Conservation (phyloP, 2,113 vertebrate species). For the Nycticebus coucang region DNA sequence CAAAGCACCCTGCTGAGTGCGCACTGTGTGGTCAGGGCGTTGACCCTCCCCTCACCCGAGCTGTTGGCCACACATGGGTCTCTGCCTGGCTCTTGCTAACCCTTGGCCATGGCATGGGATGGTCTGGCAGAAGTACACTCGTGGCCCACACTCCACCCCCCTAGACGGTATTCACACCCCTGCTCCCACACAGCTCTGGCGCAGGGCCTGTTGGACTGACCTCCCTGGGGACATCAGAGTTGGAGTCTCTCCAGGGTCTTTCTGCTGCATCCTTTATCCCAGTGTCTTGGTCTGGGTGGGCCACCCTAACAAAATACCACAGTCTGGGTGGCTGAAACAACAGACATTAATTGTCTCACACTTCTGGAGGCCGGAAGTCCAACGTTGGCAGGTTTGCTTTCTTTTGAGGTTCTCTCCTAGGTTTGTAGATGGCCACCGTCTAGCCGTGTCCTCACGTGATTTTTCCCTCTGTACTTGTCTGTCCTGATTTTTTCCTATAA, state of each 20-base stretch:
- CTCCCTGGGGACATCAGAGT: background rate
- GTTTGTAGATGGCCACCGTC: background rate
- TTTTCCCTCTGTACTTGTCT: background rate
- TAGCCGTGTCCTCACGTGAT: background rate
- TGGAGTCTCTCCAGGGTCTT: background rate
- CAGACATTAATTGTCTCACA: background rate
- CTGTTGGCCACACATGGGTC: background rate
- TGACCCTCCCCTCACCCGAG: background rate
- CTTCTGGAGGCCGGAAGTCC: background rate
- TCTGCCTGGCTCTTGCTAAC: background rate
- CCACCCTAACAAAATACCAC: background rate
- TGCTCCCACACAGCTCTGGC: background rate
- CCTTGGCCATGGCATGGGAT: background rate
- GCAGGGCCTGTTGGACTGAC: background rate
- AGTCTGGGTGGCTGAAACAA: background rate
- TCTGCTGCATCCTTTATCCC: background rate
- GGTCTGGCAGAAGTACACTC: background rate
- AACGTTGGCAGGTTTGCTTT: background rate
- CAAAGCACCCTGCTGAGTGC: background rate
- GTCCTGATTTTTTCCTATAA: background rate
- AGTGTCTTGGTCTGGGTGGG: background rate
- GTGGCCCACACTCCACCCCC: too few relatives aligned
- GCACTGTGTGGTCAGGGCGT: background rate
- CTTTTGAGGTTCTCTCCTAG: background rate
- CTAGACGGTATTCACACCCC: too few relatives aligned